phyloP scores from a whole-genome alignment of 2,888 invertebrate species.

The Uloborus plumipes region DNA sequence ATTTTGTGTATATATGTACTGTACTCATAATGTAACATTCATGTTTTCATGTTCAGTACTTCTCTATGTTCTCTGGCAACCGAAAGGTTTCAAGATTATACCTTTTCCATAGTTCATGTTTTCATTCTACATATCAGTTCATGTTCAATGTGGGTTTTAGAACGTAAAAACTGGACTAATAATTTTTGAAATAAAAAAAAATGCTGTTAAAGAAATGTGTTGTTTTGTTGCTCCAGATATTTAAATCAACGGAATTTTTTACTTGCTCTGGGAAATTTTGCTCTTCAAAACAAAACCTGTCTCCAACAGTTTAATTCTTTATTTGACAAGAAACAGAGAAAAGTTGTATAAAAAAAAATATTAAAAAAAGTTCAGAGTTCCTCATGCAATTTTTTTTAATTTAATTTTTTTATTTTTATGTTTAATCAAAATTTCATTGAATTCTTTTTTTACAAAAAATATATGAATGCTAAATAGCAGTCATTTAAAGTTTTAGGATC shows the following conservation, averaged over 20 bases:
- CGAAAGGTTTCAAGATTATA: neutral
- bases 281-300: no score
- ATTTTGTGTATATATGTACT: no score
- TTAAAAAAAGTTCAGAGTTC: no score
- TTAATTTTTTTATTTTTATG: no score
- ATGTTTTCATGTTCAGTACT: neutral
- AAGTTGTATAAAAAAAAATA: no score
- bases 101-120: neutral
- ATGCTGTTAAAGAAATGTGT: neutral
- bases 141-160: conserved; percentile 48
- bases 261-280: neutral
- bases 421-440: no score
- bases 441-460: no score
- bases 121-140: conserved; percentile 52
- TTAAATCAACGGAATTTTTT: neutral
- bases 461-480: no score
- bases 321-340: no score
- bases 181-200: conserved; percentile 51
- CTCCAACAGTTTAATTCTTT: no score
- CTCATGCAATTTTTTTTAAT: no score
- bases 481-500: no score
- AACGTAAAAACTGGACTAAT: conserved; percentile 28
- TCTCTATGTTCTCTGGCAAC: conserved; percentile 1
- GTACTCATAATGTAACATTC: neutral
- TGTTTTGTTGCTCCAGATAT: neutral